Evolutionary conservation across 2,113 vertebrate species (phyloP).

Genomic region (Turnix velox): DNA sequence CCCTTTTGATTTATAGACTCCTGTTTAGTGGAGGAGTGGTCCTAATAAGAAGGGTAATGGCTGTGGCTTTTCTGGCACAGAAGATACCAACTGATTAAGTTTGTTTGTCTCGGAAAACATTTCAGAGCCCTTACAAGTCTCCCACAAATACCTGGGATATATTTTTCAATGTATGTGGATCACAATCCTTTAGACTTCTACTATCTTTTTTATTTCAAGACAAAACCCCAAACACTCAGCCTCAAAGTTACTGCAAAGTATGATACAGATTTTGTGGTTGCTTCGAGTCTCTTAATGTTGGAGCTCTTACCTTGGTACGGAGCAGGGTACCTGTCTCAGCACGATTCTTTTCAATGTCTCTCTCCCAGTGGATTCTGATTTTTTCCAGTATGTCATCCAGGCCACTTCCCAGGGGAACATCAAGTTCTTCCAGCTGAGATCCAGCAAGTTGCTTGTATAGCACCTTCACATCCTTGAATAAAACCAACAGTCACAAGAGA

Average conservation of each 20-base stretch:
- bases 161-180: background rate
- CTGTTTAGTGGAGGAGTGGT: background rate
- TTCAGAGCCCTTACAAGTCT: background rate
- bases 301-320: constrained; percentile 80
- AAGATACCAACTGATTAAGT: background rate
- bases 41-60: background rate
- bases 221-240: background rate
- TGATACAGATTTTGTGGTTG: background rate
- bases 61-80: background rate
- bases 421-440: constrained; percentile 82
- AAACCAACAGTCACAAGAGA: background rate
- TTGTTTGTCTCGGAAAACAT: background rate
- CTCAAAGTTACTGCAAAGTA: background rate
- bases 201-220: background rate
- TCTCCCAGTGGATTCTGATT: constrained; percentile 91
- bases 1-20: background rate
- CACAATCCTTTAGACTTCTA: background rate
- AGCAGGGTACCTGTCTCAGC: constrained; percentile 80
- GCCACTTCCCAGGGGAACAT: constrained; percentile 79
- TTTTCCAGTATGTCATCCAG: constrained; percentile 88
- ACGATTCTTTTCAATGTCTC: constrained; percentile 83
- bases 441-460: constrained; percentile 88
- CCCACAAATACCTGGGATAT: background rate
- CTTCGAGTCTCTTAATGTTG: background rate
- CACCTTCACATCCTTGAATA: constrained; percentile 83